Evolutionary conservation across 2,797 vertebrate species (phyloP).

Genomic region (Eulemur mongoz): DNA sequence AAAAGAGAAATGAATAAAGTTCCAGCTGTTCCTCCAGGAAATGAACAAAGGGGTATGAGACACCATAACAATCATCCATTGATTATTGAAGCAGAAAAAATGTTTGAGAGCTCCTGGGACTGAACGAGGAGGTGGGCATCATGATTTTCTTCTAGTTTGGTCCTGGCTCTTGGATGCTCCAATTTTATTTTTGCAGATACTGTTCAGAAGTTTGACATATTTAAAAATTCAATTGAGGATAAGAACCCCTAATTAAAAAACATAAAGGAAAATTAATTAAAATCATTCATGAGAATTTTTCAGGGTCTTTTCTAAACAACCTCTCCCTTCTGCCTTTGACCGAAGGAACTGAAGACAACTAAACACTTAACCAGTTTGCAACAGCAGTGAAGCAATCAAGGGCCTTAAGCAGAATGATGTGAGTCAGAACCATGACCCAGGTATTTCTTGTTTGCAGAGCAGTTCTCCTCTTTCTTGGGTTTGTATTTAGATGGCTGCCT

Average conservation of each 20-base stretch:
- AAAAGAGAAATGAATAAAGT: not conserved
- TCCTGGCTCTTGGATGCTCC: not conserved
- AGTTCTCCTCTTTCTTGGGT: not conserved
- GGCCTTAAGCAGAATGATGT: not conserved
- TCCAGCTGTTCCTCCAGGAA: not conserved
- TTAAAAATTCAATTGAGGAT: not conserved
- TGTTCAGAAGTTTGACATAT: not conserved
- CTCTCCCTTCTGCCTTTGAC: not conserved
- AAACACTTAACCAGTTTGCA: not conserved
- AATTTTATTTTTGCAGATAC: conserved; percentile 28
- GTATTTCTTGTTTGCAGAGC: not conserved
- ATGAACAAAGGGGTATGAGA: not conserved
- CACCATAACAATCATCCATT: not conserved
- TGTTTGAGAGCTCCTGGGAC: not conserved
- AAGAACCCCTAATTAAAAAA: not conserved
- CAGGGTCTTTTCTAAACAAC: not conserved
- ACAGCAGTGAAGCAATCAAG: not conserved
- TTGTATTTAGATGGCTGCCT: not conserved
- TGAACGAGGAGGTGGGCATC: not conserved
- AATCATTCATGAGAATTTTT: not conserved
- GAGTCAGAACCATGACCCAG: not conserved
- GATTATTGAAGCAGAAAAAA: not conserved
- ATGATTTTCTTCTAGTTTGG: not conserved
- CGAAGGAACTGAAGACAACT: not conserved
- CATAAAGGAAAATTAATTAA: conserved; percentile 27